These are phyloP conservation scores for Parapsyche elsis DNA, from an alignment of 1,140 invertebrate genomes.

Conservation along the genomic window DNA sequence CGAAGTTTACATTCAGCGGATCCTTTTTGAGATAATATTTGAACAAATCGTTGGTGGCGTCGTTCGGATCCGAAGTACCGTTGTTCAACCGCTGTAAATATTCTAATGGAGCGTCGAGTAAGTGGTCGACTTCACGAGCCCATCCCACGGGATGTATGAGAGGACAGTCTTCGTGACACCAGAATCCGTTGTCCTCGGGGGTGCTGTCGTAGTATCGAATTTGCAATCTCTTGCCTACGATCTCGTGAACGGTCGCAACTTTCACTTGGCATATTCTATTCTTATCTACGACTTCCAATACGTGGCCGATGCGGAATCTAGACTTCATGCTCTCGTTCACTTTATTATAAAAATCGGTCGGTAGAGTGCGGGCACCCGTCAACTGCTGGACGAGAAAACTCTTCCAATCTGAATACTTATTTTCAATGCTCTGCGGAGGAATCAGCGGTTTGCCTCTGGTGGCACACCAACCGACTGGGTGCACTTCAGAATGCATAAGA, in stretches of 20 bases:
- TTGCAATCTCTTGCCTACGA: conserved; percentile 91
- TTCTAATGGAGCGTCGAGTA: conserved; percentile 81
- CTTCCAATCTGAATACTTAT: conserved; percentile 96
- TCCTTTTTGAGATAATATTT: conserved; percentile 65
- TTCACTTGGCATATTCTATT: conserved; percentile 94
- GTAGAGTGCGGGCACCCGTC: conserved; percentile 92
- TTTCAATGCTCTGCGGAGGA: conserved; percentile 89
- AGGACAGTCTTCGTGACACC: conserved; percentile 95
- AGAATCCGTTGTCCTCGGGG: conserved; percentile 85
- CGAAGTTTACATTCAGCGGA: conserved; percentile 52
- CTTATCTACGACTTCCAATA: conserved; percentile 95
- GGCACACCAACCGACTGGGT: conserved; percentile 97
- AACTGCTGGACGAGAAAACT: conserved; percentile 89
- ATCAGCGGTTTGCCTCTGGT: conserved; percentile 93
- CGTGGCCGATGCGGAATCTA: conserved; percentile 82
- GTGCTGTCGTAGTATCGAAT: conserved; percentile 89
- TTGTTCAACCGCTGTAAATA: conserved; percentile 77
- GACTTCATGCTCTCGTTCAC: conserved; percentile 85
- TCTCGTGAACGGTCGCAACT: conserved; percentile 85
- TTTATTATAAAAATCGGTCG: conserved; percentile 91
- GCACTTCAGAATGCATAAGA: conserved; percentile 90
- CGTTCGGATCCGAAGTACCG: conserved; percentile 71
- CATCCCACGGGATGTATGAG: conserved; percentile 96
- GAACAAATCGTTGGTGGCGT: conserved; percentile 82
- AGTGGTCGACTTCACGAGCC: conserved; percentile 89